Evolutionary conservation across 2,797 vertebrate species (phyloP).

Genomic region (Xerus rutilus): DNA sequence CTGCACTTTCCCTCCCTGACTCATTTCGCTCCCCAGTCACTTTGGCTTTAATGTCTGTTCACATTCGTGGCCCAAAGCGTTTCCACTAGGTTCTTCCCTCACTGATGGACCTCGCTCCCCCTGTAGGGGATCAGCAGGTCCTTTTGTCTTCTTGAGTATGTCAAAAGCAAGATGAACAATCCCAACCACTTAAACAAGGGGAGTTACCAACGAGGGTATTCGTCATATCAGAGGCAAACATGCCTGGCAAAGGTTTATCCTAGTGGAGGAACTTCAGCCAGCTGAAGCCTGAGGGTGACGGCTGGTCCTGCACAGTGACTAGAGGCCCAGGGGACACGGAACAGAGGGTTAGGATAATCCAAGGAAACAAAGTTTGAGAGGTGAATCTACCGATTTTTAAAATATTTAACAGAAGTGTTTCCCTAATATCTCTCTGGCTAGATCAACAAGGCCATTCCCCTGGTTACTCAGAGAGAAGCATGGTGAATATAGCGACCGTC

Average conservation of each 20-base stretch:
- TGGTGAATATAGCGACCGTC: neutral
- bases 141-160: neutral
- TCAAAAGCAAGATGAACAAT: neutral
- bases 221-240: neutral
- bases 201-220: neutral
- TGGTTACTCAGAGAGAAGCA: neutral
- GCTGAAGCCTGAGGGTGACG: neutral
- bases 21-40: neutral
- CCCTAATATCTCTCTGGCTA: neutral
- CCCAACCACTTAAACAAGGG: neutral
- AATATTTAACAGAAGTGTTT: neutral
- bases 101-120: neutral
- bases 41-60: rapidly evolving
- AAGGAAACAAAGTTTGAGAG: neutral
- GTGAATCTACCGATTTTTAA: neutral
- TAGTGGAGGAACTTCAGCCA: neutral
- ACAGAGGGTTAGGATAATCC: neutral
- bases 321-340: rapidly evolving
- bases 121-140: neutral
- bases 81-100: neutral
- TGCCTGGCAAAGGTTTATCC: rapidly evolving
- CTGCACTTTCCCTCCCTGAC: neutral
- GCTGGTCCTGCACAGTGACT: neutral
- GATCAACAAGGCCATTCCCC: neutral
- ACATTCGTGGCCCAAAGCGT: neutral